Conservation (phyloP, 2,797 vertebrate genomes). For the Pseudomugil tenellus region DNA sequence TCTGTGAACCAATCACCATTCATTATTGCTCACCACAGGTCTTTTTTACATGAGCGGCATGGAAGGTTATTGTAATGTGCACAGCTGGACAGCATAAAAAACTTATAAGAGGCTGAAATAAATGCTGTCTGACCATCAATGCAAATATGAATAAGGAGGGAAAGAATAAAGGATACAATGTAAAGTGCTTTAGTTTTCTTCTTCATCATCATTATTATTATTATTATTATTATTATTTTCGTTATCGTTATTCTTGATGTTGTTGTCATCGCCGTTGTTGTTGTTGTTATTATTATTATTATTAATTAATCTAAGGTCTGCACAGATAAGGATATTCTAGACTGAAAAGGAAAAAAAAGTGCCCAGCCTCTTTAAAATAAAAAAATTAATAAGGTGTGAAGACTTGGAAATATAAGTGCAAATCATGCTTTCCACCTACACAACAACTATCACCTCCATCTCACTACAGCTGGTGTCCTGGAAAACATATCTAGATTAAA, state of each 20-base stretch:
- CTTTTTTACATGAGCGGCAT: background rate
- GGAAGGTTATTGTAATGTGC: slow-evolving; percentile 16
- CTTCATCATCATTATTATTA: too few species aligned
- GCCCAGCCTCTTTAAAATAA: slow-evolving; percentile 21
- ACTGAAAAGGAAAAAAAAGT: slow-evolving; percentile 15
- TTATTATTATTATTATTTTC: too few species aligned
- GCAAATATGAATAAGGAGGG: too few species aligned
- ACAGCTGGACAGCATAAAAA: background rate
- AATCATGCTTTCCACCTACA: slow-evolving; percentile 50
- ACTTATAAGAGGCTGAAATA: background rate
- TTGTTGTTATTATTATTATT: too few species aligned
- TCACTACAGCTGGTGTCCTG: slow-evolving; percentile 21
- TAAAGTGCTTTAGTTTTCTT: too few species aligned
- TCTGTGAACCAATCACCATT: slow-evolving; percentile 28
- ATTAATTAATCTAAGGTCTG: background rate
- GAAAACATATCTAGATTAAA: slow-evolving; percentile 17
- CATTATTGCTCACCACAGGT: slow-evolving; percentile 21
- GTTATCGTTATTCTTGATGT: too few species aligned
- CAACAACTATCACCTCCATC: slow-evolving; percentile 37
- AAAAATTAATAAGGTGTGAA: slow-evolving; percentile 36
- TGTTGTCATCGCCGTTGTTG: too few species aligned
- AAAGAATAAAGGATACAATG: too few species aligned
- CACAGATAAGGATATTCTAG: background rate
- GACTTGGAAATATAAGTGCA: slow-evolving; percentile 33
- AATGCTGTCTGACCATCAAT: slow-evolving; percentile 3